Base-by-base conservation (phyloP, 2,797 vertebrate species). In the Aeoliscus strigatus region DNA sequence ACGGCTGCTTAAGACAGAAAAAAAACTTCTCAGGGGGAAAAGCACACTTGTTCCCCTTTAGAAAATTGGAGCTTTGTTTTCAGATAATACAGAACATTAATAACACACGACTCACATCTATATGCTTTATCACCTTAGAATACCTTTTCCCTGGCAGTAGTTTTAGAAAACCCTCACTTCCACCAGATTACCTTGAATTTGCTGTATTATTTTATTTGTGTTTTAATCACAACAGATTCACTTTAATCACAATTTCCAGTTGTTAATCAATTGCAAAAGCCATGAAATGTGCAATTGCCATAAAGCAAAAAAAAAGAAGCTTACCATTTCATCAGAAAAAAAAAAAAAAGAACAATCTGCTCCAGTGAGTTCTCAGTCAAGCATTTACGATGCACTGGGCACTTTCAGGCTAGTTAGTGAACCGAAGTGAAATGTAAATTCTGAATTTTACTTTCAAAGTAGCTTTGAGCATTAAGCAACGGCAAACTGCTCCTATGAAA, bases 391-490 rank as follows among this genome's bases (percentile, higher is more conserved):
- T 5, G 51, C 39, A 44, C 47, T 17, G 51, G 62, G 9, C 45
- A 27, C 32, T 56, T 63, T 61, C 46, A 56, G 45, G 27, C 13
- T 18, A 2, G 36, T 54, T 48, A 55, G 52, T 31, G 52, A 23
- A 66, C 38, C 37, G 2, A 37, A 16, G 8, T 62, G 27, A 77
- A 74, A 77, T 81, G 62, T 60, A 72, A 77, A 81, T 80, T 61
- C 2, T 0, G 38, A 61, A 79, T 81, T 75, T 73, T 32, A 75
- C 74, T 82, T 81, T 77, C 60, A 80, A 81, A 82, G 60, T 37
- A 79, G 73, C 73, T 77, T 18, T 0, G 73, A 73, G 70, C 66
- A 48, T 72, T 60, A 68, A 75, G 60, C 46, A 62, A 55, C 24
- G 45, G 72, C 44, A 76, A 70, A 75, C 61, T 11, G 60, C 53